phyloP scores from a whole-genome alignment of 2,113 vertebrate genomes.

The Globicephala melas region DNA sequence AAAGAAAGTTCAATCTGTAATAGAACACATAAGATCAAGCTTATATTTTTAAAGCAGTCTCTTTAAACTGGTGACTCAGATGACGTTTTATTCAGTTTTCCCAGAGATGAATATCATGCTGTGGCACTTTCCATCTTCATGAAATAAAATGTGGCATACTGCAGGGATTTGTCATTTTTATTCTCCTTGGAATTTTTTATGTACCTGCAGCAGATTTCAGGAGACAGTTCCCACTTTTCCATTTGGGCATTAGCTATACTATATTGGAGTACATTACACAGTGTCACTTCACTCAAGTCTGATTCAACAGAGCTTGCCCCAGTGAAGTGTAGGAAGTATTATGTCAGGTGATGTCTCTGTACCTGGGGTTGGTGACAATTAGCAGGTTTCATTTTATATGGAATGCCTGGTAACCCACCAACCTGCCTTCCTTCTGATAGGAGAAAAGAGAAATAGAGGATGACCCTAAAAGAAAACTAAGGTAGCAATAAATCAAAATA shows the following conservation, averaged over 20 bases:
- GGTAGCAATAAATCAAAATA: constrained; percentile 47
- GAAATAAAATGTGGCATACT: constrained; percentile 50
- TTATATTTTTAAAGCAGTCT: constrained; percentile 49
- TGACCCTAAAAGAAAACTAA: constrained; percentile 30
- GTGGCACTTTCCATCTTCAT: neutral
- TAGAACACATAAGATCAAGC: constrained; percentile 9
- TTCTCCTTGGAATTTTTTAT: constrained; percentile 48
- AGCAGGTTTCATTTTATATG: constrained; percentile 43
- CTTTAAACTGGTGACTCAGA: constrained; percentile 22
- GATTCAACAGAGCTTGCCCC: neutral
- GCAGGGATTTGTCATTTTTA: constrained; percentile 29
- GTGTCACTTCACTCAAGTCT: neutral
- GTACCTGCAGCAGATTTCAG: neutral
- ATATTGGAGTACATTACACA: neutral
- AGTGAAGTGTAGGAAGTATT: neutral
- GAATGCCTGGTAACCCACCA: constrained; percentile 4
- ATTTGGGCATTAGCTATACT: constrained; percentile 21
- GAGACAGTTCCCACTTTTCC: constrained; percentile 26
- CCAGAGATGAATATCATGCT: constrained; percentile 28
- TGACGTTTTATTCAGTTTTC: neutral
- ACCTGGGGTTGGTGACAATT: neutral
- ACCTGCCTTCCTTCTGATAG: neutral
- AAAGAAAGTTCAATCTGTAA: constrained; percentile 14
- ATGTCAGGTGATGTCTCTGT: constrained; percentile 8
- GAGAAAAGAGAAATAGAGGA: constrained; percentile 37